Evolutionary conservation across 1,140 invertebrate genomes (phyloP).

Genomic region (Aphaenogaster rudis): DNA sequence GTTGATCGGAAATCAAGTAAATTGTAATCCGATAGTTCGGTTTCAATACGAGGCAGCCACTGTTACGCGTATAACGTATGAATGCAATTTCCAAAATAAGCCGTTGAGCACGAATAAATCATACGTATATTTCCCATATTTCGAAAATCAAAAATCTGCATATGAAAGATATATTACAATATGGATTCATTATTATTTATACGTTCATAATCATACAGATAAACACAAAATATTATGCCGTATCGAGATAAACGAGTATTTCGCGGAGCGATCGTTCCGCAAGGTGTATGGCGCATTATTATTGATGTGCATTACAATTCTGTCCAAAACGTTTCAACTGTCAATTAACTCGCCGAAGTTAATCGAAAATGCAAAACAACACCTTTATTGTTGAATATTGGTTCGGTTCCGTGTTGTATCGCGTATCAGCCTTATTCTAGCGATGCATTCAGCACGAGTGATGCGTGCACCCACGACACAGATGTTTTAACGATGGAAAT

Average conservation of each 20-base stretch:
- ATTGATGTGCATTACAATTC: neutral
- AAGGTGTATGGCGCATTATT: neutral
- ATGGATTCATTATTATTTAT: constrained; percentile 18
- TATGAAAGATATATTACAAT: neutral
- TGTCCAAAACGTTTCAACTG: neutral
- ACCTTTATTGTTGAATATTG: neutral
- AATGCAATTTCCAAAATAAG: constrained; percentile 32
- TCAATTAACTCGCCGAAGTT: constrained; percentile 3
- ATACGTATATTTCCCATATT: neutral
- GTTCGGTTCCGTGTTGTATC: neutral
- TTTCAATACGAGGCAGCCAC: constrained; percentile 8
- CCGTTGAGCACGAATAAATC: constrained; percentile 28
- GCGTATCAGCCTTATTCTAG: neutral
- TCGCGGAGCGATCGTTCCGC: neutral
- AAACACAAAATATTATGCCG: neutral
- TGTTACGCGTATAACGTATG: neutral
- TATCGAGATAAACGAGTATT: neutral
- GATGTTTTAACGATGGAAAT: constrained; percentile 13
- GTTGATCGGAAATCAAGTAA: constrained; percentile 46
- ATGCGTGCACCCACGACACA: too few relatives aligned
- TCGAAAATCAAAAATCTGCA: constrained; percentile 4
- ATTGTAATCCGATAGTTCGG: constrained; percentile 40
- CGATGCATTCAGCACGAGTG: neutral
- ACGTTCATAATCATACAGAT: neutral
- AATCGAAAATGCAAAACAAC: neutral